Conservation (phyloP, 2,797 vertebrate genomes). For the Phalloptychus januarius region DNA sequence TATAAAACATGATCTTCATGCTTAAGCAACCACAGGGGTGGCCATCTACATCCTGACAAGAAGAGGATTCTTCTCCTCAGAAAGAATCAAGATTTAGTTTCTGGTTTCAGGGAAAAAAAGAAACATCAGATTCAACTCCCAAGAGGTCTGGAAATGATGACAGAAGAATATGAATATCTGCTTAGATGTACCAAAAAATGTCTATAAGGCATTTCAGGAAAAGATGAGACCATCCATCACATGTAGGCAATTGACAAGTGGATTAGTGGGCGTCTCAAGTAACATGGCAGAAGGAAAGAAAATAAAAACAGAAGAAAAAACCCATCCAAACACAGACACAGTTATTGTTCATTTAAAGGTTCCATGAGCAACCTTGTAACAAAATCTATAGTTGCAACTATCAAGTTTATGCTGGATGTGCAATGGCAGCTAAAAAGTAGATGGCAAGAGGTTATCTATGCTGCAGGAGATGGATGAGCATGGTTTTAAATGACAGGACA, state of each 20-base stretch:
- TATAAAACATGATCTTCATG: constrained; percentile 66
- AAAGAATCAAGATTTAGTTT: constrained; percentile 4
- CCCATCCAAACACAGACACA: constrained; percentile 24
- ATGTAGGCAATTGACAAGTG: constrained; percentile 23
- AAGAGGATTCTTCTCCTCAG: constrained; percentile 15
- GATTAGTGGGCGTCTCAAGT: constrained; percentile 30
- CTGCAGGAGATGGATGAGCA: constrained; percentile 49
- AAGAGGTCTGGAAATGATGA: constrained; percentile 18
- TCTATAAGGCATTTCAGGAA: constrained; percentile 3
- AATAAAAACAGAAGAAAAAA: background rate
- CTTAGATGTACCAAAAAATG: constrained; percentile 9
- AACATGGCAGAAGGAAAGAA: constrained; percentile 4
- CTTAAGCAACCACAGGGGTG: constrained; percentile 37
- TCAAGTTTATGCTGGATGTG: constrained; percentile 62
- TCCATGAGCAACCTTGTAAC: constrained; percentile 58
- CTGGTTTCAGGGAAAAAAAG: background rate
- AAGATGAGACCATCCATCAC: constrained; percentile 14
- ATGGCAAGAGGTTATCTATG: constrained; percentile 44
- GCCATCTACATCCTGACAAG: constrained; percentile 31
- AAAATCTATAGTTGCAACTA: constrained; percentile 50
- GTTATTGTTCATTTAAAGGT: constrained; percentile 58
- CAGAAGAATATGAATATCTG: constrained; percentile 10
- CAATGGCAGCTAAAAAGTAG: constrained; percentile 65
- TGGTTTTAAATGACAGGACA: constrained; percentile 66
- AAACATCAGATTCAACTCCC: constrained; percentile 19